phyloP scores from a whole-genome alignment of 2,797 vertebrate genomes.

The Dicrostonyx torquatus region DNA sequence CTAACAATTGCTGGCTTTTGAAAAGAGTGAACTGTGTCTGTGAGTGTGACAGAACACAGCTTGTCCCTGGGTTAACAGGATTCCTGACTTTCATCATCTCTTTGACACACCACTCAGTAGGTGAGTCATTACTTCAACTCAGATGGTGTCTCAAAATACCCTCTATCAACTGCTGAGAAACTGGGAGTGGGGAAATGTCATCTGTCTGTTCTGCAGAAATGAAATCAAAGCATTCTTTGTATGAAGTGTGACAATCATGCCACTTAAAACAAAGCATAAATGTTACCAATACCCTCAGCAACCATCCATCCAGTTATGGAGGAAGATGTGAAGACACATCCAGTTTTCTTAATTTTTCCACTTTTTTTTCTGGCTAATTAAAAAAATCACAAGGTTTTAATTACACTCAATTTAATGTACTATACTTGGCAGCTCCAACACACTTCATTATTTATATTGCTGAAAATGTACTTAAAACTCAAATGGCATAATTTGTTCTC shows the following conservation, averaged over 20 bases:
- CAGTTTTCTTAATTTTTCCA: not conserved
- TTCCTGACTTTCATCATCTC: conserved; percentile 14
- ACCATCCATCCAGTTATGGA: not conserved
- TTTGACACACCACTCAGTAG: conserved; percentile 49
- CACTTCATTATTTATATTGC: conserved; percentile 77
- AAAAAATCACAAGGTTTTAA: conserved; percentile 80
- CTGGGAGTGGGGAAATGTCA: conserved; percentile 20
- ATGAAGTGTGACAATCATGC: conserved; percentile 6
- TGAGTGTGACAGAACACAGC: not conserved
- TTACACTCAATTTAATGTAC: conserved; percentile 71
- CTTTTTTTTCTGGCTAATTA: conserved; percentile 70
- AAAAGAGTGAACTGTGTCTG: not conserved
- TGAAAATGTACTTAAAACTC: conserved; percentile 76
- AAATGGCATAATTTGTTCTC: conserved; percentile 76
- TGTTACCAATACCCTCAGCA: not conserved
- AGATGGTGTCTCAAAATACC: conserved; percentile 59
- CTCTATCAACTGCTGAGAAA: conserved; percentile 25
- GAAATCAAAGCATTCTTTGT: conserved; percentile 60
- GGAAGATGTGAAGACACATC: conserved; percentile 19
- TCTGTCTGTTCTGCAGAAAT: conserved; percentile 34
- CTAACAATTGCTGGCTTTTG: not conserved
- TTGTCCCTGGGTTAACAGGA: not conserved
- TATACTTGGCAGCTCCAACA: conserved; percentile 77
- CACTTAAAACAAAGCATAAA: not conserved
- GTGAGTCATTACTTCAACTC: conserved; percentile 43